Evolutionary conservation across 2,888 invertebrate genomes (phyloP).

Genomic region (Psylliodes chrysocephalus): DNA sequence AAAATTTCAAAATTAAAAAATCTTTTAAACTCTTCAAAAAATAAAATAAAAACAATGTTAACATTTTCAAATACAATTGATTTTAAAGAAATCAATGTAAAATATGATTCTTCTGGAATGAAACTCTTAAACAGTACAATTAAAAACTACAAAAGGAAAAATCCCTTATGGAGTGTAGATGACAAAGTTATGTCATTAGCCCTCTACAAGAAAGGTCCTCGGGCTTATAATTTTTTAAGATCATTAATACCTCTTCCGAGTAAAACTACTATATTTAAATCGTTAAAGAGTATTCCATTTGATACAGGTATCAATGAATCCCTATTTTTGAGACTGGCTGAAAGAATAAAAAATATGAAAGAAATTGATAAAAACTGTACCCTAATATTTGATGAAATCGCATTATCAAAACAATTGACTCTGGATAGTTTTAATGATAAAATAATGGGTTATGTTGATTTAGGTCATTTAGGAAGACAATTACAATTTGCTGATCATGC

Average conservation of each 20-base stretch:
- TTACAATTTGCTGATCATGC: constrained; percentile 29
- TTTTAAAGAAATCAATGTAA: background rate
- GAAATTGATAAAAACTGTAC: too few relatives aligned
- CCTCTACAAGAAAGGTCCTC: background rate
- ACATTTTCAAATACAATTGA: background rate
- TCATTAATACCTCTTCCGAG: too few relatives aligned
- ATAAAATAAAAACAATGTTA: background rate
- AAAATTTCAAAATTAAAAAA: background rate
- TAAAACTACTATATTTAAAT: too few relatives aligned
- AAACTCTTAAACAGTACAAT: background rate
- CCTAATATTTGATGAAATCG: too few relatives aligned
- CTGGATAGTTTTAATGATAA: background rate
- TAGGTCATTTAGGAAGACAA: constrained; percentile 5
- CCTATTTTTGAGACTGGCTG: too few relatives aligned
- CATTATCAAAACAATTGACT: too few relatives aligned
- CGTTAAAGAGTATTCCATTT: too few relatives aligned
- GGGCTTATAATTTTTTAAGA: background rate
- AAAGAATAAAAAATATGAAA: too few relatives aligned
- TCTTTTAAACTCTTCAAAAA: too few relatives aligned
- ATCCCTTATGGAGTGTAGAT: background rate
- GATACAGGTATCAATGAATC: too few relatives aligned
- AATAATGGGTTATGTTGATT: constrained; percentile 18
- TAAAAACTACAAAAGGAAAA: background rate
- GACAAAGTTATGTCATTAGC: background rate
- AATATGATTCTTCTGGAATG: background rate